These are phyloP conservation scores for Enteromius thamalakanensis DNA, from an alignment of 2,797 vertebrate genomes.

Conservation along the genomic window DNA sequence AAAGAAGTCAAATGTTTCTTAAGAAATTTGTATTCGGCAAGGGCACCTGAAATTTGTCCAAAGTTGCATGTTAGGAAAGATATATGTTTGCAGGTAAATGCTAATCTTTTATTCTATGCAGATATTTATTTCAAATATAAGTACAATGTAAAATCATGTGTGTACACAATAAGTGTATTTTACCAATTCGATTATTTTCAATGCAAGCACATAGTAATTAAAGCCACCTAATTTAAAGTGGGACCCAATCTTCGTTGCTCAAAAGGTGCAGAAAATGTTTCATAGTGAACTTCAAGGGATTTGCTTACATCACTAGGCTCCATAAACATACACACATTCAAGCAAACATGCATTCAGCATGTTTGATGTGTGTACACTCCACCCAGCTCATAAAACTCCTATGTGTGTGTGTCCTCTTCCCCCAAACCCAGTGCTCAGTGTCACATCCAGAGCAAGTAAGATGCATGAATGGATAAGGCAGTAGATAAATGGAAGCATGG, in stretches of 20 bases:
- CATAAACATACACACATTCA: neutral
- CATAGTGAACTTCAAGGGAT: neutral
- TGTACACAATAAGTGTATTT: neutral
- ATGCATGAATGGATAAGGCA: slow-evolving; percentile 39
- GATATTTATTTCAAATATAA: too few species aligned
- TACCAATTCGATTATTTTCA: neutral
- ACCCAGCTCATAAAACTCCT: slow-evolving; percentile 27
- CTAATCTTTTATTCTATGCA: neutral
- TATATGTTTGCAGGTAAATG: neutral
- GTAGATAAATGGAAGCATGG: slow-evolving; percentile 40
- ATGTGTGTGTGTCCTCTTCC: slow-evolving; percentile 46
- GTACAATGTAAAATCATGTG: neutral
- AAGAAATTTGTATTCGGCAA: neutral
- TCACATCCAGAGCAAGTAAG: slow-evolving; percentile 72
- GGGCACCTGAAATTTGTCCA: neutral
- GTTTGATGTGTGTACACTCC: slow-evolving; percentile 21
- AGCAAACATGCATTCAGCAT: slow-evolving; percentile 12
- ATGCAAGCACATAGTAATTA: neutral
- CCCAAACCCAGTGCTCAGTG: slow-evolving; percentile 63
- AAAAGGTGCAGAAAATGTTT: neutral
- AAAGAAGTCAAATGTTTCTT: neutral
- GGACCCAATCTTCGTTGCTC: neutral
- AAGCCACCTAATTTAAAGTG: neutral
- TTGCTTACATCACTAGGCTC: neutral
- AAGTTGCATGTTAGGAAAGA: neutral